Percentiles rank a stretch among this genome's conserved stretches.
phyloP scores from a whole-genome alignment of 2,113 vertebrate genomes.

The Nothobranchius kuhntae region DNA sequence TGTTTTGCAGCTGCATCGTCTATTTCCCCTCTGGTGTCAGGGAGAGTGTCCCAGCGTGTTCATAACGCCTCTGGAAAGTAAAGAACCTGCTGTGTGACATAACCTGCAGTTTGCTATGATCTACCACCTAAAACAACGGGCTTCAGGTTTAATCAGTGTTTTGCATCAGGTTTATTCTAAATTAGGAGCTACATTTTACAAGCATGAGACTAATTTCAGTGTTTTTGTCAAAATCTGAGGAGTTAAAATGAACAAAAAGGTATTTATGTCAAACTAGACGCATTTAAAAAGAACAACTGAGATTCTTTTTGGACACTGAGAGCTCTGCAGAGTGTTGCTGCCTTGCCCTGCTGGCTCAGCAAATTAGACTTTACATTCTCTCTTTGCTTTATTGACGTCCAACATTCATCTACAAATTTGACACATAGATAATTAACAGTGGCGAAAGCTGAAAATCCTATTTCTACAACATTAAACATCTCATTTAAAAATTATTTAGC shows the following conservation, averaged over 20 bases:
- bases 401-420: neutral
- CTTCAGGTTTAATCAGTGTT: too few relatives aligned
- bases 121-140: too few relatives aligned
- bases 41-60: conserved; percentile 23
- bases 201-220: too few relatives aligned
- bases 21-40: conserved; percentile 35
- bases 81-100: too few relatives aligned
- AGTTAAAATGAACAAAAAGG: too few relatives aligned
- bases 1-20: conserved; percentile 25
- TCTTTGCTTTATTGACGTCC: conserved; percentile 25
- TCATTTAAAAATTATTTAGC: too few relatives aligned
- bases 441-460: neutral
- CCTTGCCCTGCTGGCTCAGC: conserved; percentile 67
- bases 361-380: conserved; percentile 52
- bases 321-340: conserved; percentile 51
- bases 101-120: too few relatives aligned
- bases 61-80: too few relatives aligned
- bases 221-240: too few relatives aligned
- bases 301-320: conserved; percentile 11
- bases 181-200: too few relatives aligned
- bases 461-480: neutral
- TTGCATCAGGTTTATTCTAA: too few relatives aligned
- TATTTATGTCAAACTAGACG: too few relatives aligned
- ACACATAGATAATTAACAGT: neutral
- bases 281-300: conserved; percentile 13